Evolutionary conservation across 1,140 invertebrate genomes (phyloP).

Genomic region (Mylabris phalerata): DNA sequence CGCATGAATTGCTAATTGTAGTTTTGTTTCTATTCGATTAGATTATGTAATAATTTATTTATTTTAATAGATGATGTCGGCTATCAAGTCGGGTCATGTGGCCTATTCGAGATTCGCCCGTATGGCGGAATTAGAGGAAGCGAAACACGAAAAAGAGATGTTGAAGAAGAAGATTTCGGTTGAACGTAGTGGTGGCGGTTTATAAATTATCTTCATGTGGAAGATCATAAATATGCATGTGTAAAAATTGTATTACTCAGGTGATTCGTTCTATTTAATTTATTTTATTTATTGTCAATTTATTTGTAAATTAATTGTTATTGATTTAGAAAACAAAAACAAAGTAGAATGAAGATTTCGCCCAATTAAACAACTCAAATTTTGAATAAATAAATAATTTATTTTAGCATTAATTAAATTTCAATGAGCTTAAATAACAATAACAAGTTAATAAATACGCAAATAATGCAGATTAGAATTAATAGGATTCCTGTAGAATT

Average conservation of each 20-base stretch:
- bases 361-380: not conserved
- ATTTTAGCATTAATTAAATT: not conserved
- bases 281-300: not conserved
- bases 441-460: constrained; percentile 37
- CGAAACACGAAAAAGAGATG: constrained; percentile 64
- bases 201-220: constrained; percentile 51
- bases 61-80: constrained; percentile 82
- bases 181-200: constrained; percentile 87
- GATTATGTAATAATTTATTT: not conserved
- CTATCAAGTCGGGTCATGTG: constrained; percentile 89
- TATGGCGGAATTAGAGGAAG: constrained; percentile 86
- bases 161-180: constrained; percentile 77
- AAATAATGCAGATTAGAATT: constrained; percentile 34
- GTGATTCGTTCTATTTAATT: not conserved
- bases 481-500: constrained; percentile 33
- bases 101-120: constrained; percentile 85
- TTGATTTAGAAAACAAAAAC: not conserved
- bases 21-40: not conserved
- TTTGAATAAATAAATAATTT: not conserved
- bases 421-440: constrained; percentile 32
- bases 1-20: not conserved
- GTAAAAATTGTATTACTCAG: not conserved
- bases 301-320: not conserved
- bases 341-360: not conserved
- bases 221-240: too few relatives aligned